Base-by-base conservation (phyloP, 2,113 vertebrate genomes). In the Epinephelus lanceolatus region DNA sequence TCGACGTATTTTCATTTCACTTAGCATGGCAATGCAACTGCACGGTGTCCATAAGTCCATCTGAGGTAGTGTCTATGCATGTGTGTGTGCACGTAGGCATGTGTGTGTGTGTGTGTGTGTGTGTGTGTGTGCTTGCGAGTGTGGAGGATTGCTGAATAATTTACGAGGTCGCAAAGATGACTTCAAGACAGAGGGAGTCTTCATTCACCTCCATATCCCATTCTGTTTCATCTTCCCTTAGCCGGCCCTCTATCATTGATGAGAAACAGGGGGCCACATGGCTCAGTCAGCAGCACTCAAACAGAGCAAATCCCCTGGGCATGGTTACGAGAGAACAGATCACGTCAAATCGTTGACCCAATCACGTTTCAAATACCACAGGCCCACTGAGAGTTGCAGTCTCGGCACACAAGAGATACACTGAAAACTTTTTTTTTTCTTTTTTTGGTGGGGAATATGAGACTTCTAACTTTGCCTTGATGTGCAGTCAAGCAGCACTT, bases 211-310 rank as follows among this genome's bases (percentile, higher is more conserved):
- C 85, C 70, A 76, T 88, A 84, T 92, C 80, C 77, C 49, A 92
- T 92, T 92, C 90, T 85, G 70, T 93, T 94, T 91, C 88, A 93
- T 92, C 88, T 81, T 81, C 80, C 84, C 86, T 86, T 77, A 86
- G 83, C 88, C 71, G 66, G 49, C 66, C 82, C 84, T 93, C 83
- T 53, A 80, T 92, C 91, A 91, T 85, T 93, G 93, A 95, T 92
- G 91, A 94, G 88, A 82, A 84, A 70, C 87, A 85, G 78, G 80
- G 90, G 84, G 85, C 33, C 71, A 70, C 71, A 60, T 52, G 78
- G 86, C 84, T 90, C 86, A 80, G 90, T 85, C 92, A 86, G 86
- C 82, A 89, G 76, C 83, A 59, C 81, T 92, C 84, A 88, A 85
- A 92, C 57, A 42, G 61, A 80, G 75, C 78, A 92, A 91, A 87